A percentile compares a stretch with the other conserved stretches of the same genome.
Evolutionary conservation across 2,797 vertebrate species (phyloP).

Genomic region (Halcyon badia): DNA sequence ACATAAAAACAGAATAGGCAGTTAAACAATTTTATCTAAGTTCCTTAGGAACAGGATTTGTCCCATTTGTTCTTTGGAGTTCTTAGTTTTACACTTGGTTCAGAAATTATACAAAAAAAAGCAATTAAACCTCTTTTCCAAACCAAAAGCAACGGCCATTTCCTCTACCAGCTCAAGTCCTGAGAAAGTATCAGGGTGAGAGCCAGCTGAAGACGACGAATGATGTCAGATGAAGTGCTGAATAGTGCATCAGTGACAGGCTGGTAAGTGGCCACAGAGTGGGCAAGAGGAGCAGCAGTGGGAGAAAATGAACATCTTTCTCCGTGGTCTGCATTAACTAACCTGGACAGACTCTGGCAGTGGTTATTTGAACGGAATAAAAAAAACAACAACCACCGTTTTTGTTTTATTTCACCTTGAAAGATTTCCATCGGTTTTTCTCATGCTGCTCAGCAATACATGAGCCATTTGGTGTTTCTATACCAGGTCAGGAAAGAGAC

Average conservation of each 20-base stretch:
- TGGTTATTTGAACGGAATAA: neutral
- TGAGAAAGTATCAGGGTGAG: fast-evolving
- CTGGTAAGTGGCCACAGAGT: neutral
- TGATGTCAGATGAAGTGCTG: neutral
- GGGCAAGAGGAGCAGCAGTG: neutral
- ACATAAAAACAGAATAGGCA: neutral
- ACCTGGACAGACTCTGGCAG: neutral
- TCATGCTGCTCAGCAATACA: neutral
- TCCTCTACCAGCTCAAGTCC: neutral
- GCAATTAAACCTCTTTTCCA: neutral
- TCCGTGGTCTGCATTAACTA: neutral
- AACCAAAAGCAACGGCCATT: neutral
- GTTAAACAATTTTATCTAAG: fast-evolving
- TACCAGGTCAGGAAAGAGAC: neutral
- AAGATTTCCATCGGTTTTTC: neutral
- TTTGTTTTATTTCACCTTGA: neutral
- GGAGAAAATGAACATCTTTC: neutral
- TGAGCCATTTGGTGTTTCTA: neutral
- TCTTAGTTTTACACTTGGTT: neutral
- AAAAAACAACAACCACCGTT: neutral
- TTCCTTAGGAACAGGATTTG: neutral
- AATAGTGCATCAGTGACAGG: neutral
- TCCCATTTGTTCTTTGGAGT: neutral
- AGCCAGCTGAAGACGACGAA: neutral
- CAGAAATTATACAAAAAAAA: neutral